Evolutionary conservation across 2,797 vertebrate species (phyloP), one percentile per base, ranked within the genome.

Genomic region (Geotrypetes seraphini): DNA sequence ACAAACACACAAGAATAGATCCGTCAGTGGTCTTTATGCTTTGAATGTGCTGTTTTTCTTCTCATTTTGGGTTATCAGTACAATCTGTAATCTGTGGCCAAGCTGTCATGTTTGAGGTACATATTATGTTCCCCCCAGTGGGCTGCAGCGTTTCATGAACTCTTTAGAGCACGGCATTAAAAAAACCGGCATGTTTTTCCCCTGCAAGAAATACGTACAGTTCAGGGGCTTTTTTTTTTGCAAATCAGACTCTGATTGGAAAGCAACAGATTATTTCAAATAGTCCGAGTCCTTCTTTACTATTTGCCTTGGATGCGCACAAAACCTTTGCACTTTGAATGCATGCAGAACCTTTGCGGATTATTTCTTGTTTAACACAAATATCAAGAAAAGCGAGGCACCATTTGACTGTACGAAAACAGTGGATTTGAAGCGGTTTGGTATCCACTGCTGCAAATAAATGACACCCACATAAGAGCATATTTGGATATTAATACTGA

Each of bases 11-110:
- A 36, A 53, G 35, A 43, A 58, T 61, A 72, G 39, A 28, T 4
- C n/a, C 50, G 58, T 51, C 62, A 76, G 75, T 78, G 72, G 80
- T 79, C 78, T 69, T 47, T 47, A 34, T 61, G 56, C 56, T 58
- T 63, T 40, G 40, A 66, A 62, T 33, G 50, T 56, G 68, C 63
- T 81, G 75, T 81, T 82, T 81, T 82, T 75, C 72, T 76, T 63
- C 70, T 50, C 73, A 66, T 71, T 82, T n/a, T 51, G 65, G n/a
- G 61, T 82, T 82, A 83, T 83, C 80, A 69, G 66, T 38, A 63
- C 57, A 63, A 81, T 83, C 78, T 75, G 65, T 68, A 73, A 73
- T 73, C 71, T 82, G 80, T 83, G 80, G 80, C 72, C 69, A 42
- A 57, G 76, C 63, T 71, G 57, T 66, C 67, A 42, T 70, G 66